Percentiles rank a stretch among this genome's conserved stretches.
phyloP scores from a whole-genome alignment of 2,113 vertebrate genomes.

The Eulemur rufifrons region DNA sequence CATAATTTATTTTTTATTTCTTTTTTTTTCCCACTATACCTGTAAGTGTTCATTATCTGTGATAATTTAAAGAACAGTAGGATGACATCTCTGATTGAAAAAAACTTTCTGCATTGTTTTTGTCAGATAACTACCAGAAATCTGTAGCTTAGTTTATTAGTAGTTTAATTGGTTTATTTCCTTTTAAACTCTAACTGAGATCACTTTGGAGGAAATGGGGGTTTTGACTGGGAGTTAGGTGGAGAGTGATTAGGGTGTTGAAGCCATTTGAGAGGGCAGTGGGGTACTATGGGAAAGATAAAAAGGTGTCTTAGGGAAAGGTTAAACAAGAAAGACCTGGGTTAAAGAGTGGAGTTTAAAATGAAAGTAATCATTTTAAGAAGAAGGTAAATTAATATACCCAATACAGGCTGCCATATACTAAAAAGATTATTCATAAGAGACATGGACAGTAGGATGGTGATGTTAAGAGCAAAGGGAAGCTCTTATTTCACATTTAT shows the following conservation, averaged over 20 bases:
- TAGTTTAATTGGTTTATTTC: slow-evolving; percentile 35
- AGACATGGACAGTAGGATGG: background rate
- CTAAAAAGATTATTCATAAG: slow-evolving; percentile 12
- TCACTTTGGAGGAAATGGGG: background rate
- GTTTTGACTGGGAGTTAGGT: background rate
- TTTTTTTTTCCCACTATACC: too few relatives aligned
- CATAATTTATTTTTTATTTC: background rate
- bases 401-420: background rate
- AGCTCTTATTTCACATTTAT: slow-evolving; percentile 16
- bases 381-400: background rate
- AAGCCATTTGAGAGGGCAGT: background rate
- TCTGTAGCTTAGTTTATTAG: background rate
- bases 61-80: background rate
- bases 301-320: background rate
- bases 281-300: background rate
- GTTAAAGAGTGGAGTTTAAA: slow-evolving; percentile 29
- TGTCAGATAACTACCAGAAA: background rate
- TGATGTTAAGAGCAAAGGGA: background rate
- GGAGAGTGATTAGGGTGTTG: background rate
- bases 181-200: background rate
- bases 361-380: slow-evolving; percentile 31
- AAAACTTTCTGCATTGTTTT: background rate
- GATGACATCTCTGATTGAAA: background rate
- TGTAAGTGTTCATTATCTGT: too few relatives aligned
- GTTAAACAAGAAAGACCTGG: background rate